Percentiles rank a stretch among this genome's conserved stretches.
phyloP scores from a whole-genome alignment of 2,797 vertebrate genomes.

The Malurus leucopterus region DNA sequence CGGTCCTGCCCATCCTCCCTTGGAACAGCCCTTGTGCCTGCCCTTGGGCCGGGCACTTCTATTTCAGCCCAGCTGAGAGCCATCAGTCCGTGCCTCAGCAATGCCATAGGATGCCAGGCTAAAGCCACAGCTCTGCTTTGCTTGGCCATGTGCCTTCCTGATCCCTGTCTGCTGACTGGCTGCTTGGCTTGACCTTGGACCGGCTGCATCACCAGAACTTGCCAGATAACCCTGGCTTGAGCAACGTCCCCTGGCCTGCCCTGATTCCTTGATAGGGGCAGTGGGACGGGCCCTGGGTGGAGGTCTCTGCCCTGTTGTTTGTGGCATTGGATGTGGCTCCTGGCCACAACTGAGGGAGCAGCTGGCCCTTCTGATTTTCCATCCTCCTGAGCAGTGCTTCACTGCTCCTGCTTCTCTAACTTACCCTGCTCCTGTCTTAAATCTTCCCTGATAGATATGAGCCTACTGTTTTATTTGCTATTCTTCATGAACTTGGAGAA shows the following conservation, averaged over 20 bases:
- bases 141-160: neutral
- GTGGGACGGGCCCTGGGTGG: neutral
- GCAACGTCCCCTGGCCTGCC: neutral
- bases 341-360: neutral
- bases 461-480: neutral
- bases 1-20: neutral
- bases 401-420: neutral
- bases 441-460: neutral
- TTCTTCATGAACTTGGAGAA: neutral
- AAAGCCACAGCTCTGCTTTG: neutral
- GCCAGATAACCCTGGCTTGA: neutral
- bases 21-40: neutral
- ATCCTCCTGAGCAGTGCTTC: neutral
- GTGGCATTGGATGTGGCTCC: rapidly evolving
- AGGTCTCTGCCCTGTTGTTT: neutral
- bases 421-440: neutral
- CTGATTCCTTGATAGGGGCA: neutral
- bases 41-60: neutral
- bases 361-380: neutral
- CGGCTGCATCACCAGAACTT: neutral
- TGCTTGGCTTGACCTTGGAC: neutral
- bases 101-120: rapidly evolving
- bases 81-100: neutral
- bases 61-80: neutral
- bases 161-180: neutral